These are phyloP conservation scores for Ectemnius continuus DNA, from an alignment of 2,888 invertebrate species.

Conservation along the genomic window DNA sequence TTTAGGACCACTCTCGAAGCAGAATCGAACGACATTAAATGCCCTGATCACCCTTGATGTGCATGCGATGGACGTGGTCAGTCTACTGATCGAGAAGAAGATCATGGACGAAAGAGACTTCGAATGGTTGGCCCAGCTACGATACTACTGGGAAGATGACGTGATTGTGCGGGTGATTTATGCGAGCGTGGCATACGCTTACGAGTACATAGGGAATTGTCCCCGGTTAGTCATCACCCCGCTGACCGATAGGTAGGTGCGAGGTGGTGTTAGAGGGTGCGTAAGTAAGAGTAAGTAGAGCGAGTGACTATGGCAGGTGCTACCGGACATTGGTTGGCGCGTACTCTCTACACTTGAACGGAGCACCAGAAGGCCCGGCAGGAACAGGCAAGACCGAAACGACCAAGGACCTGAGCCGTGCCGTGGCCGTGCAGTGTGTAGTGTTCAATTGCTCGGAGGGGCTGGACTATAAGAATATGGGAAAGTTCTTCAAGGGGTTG, in stretches of 20 bases:
- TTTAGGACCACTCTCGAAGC: slow-evolving; percentile 84
- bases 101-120: slow-evolving; percentile 88
- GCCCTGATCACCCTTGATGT: slow-evolving; percentile 92
- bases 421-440: slow-evolving; percentile 93
- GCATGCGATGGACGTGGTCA: slow-evolving; percentile 90
- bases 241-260: slow-evolving; percentile 83
- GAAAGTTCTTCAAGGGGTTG: slow-evolving; percentile 90
- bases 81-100: slow-evolving; percentile 82
- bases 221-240: slow-evolving; percentile 88
- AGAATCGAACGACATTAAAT: slow-evolving; percentile 87
- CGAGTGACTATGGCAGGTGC: slow-evolving; percentile 77
- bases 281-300: no score
- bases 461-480: slow-evolving; percentile 91
- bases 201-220: slow-evolving; percentile 91
- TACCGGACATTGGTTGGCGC: slow-evolving; percentile 91
- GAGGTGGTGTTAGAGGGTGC: no score
- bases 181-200: slow-evolving; percentile 88
- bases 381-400: slow-evolving; percentile 95
- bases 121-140: slow-evolving; percentile 90
- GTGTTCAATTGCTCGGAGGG: slow-evolving; percentile 94
- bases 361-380: slow-evolving; percentile 91
- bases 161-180: slow-evolving; percentile 87
- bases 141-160: slow-evolving; percentile 88
- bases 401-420: slow-evolving; percentile 95
- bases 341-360: slow-evolving; percentile 89